These are phyloP conservation scores for Globodera ellingtonae DNA, from an alignment of 1,140 invertebrate species.

Conservation along the genomic window DNA sequence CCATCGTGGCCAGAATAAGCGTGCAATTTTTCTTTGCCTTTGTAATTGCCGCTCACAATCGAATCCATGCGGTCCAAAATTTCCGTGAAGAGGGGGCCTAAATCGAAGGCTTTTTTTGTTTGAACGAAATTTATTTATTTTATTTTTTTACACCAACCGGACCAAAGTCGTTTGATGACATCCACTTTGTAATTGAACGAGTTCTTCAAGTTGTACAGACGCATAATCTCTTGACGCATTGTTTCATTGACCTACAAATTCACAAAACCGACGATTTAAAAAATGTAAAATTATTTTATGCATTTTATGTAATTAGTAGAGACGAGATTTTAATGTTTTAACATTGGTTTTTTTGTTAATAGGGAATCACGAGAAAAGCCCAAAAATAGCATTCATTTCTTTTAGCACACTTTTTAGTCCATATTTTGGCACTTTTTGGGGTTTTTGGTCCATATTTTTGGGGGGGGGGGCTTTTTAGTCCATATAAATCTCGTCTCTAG, in stretches of 20 bases:
- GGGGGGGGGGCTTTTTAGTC: no score
- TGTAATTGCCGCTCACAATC: conserved; percentile 13
- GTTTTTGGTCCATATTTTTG: no score
- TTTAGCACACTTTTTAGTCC: no score
- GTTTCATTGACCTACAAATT: conserved; percentile 3
- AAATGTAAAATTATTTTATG: neutral
- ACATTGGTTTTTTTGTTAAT: no score
- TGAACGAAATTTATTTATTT: neutral
- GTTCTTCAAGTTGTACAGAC: conserved; percentile 17
- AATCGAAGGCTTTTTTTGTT: neutral
- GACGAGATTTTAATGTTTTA: no score
- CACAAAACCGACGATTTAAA: neutral
- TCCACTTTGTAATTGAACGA: conserved; percentile 9
- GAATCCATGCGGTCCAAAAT: conserved; percentile 9
- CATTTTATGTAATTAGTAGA: no score
- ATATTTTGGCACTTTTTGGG: no score
- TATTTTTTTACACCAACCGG: no score
- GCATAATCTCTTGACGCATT: conserved; percentile 2
- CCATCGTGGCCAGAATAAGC: conserved; percentile 25
- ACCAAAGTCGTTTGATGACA: neutral
- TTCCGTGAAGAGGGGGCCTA: conserved; percentile 18
- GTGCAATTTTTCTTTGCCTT: conserved; percentile 4
- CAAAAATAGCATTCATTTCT: no score
- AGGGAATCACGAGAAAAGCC: no score
- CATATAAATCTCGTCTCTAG: no score